phyloP scores from a whole-genome alignment of 2,113 vertebrate genomes.

The Cathartes aura region DNA sequence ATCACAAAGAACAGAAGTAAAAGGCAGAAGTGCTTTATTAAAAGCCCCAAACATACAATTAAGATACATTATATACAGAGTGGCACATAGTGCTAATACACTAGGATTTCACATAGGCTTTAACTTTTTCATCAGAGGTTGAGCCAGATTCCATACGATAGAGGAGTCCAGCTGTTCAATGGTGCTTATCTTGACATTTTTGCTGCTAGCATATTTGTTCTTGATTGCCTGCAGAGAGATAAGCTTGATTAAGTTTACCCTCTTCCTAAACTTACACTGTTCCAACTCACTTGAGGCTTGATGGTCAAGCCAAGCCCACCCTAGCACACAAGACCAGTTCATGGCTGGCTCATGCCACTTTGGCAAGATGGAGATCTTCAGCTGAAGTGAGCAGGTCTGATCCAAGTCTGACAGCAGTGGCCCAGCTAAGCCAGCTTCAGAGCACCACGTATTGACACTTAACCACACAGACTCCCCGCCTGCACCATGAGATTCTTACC shows the following conservation, averaged over 20 bases:
- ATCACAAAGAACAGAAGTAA: too few relatives aligned
- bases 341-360: neutral
- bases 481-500: slow-evolving; percentile 62
- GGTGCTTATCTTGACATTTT: slow-evolving; percentile 77
- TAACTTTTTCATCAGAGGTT: slow-evolving; percentile 39
- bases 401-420: neutral
- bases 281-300: neutral
- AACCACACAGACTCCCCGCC: neutral
- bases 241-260: neutral
- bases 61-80: neutral
- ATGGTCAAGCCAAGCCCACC: neutral
- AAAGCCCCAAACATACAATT: neutral
- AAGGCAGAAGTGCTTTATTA: neutral
- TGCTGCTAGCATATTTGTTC: slow-evolving; percentile 83
- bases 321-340: neutral
- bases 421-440: neutral
- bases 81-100: neutral
- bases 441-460: accelerated
- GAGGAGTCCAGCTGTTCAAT: slow-evolving; percentile 78
- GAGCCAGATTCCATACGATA: slow-evolving; percentile 75
- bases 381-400: neutral
- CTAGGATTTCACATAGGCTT: neutral
- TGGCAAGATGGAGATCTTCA: neutral
- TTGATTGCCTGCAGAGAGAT: slow-evolving; percentile 77
- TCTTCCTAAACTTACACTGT: neutral